Conservation (phyloP, 1,140 invertebrate species). For the Steinernema khuongi region DNA sequence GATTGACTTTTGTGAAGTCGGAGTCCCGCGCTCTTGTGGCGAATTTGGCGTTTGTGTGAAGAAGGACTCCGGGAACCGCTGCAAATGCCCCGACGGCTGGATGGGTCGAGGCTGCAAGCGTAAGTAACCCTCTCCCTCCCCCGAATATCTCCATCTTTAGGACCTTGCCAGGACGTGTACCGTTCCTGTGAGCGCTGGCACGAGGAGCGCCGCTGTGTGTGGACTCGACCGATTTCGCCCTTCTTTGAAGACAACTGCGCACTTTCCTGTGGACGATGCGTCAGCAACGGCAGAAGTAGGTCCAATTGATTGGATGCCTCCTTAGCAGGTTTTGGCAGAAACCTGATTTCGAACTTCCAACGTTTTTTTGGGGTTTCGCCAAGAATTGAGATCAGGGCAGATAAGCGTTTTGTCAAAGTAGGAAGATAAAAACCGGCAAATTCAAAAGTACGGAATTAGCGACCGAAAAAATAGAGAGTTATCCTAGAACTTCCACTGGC, state of each 20-base stretch:
- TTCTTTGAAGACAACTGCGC: conserved; percentile 55
- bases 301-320: no score
- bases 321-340: no score
- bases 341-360: no score
- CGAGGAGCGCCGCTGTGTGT: conserved; percentile 46
- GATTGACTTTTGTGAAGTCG: conserved; percentile 31
- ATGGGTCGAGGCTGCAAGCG: conserved; percentile 46
- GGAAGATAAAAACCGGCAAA: no score
- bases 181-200: conserved; percentile 46
- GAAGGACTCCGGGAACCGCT: conserved; percentile 41
- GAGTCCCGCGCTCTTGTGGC: conserved; percentile 33
- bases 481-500: conserved; percentile 39
- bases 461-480: no score
- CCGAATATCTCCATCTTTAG: conserved; percentile 31
- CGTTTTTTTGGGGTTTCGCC: no score
- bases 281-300: conserved; percentile 34
- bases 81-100: conserved; percentile 42
- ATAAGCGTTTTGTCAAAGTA: no score
- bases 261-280: conserved; percentile 44
- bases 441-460: no score
- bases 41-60: conserved; percentile 29
- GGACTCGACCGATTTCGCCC: conserved; percentile 46
- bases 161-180: conserved; percentile 56
- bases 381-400: no score
- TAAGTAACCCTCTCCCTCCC: conserved; percentile 21